These are phyloP conservation scores for Desmophyllum pertusum DNA, from an alignment of 92 coral and sea anemone species.

Conservation along the genomic window DNA sequence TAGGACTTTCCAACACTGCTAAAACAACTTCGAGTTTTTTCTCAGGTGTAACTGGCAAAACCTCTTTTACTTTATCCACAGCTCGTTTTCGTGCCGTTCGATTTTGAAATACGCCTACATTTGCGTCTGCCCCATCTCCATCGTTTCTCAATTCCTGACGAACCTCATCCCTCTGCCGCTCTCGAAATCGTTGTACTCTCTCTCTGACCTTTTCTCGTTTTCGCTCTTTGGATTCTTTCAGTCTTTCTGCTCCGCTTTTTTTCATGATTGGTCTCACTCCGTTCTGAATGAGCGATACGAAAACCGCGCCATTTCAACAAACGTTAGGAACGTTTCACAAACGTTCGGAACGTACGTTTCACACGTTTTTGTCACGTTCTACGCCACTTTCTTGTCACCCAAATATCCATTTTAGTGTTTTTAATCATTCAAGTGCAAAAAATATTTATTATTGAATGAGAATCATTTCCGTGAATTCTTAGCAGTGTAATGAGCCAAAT, in stretches of 20 bases:
- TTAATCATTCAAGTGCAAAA: too few species aligned
- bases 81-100: constrained; percentile 26
- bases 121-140: too few species aligned
- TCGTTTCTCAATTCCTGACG: background rate
- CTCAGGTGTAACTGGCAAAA: constrained; percentile 26
- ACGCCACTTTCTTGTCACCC: too few species aligned
- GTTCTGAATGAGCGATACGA: too few species aligned
- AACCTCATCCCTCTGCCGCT: background rate
- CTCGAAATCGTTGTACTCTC: background rate
- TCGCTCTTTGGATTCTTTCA: background rate
- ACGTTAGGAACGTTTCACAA: too few species aligned
- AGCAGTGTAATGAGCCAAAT: too few species aligned
- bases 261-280: background rate
- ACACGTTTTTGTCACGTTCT: too few species aligned
- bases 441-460: too few species aligned
- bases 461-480: too few species aligned
- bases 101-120: constrained; percentile 20
- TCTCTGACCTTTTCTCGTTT: background rate
- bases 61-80: constrained; percentile 24
- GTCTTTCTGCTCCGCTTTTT: constrained; percentile 1
- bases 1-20: constrained; percentile 31
- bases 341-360: too few species aligned
- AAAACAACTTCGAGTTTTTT: constrained; percentile 24
- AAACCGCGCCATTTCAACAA: too few species aligned
- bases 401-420: too few species aligned